Percentiles rank a stretch among this genome's conserved stretches.
phyloP scores from a whole-genome alignment of 35 echinoderm and acorn worm genomes.

The Ptychodera flava region DNA sequence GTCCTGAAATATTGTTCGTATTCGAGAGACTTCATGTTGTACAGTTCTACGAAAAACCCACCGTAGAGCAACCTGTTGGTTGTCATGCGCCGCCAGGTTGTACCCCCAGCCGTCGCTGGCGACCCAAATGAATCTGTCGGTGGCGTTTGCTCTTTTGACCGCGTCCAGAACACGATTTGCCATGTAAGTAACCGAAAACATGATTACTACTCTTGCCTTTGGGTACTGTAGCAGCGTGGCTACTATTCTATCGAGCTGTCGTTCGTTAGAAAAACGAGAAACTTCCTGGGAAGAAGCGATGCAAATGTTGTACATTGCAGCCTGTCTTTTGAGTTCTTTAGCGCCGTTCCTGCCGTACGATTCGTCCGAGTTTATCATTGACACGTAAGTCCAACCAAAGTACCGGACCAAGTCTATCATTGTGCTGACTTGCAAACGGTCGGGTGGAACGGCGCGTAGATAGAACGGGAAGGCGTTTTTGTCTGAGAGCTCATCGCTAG shows the following conservation, averaged over 20 bases:
- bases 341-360: constrained; percentile 46
- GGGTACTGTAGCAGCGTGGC: neutral
- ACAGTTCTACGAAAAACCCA: constrained; percentile 18
- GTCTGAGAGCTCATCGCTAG: constrained; percentile 61
- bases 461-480: constrained; percentile 45
- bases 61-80: constrained; percentile 9
- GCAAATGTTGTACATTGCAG: constrained; percentile 14
- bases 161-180: constrained; percentile 5
- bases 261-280: constrained; percentile 3
- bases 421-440: constrained; percentile 52
- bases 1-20: constrained; percentile 39
- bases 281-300: constrained; percentile 11
- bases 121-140: constrained; percentile 34
- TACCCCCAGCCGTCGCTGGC: constrained; percentile 33
- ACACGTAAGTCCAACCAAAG: constrained; percentile 88
- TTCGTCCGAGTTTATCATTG: constrained; percentile 82
- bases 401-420: constrained; percentile 72
- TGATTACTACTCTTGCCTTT: constrained; percentile 4
- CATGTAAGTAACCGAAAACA: constrained; percentile 22
- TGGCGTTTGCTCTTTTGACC: constrained; percentile 5
- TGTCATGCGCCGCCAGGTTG: neutral
- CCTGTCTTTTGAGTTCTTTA: constrained; percentile 8
- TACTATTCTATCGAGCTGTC: constrained; percentile 14
- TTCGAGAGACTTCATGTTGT: constrained; percentile 1
- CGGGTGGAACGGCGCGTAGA: constrained; percentile 49